Percentiles rank a stretch among this genome's conserved stretches.
Conservation (phyloP, 2,888 invertebrate species). For the Dysmachus trigonus region DNA sequence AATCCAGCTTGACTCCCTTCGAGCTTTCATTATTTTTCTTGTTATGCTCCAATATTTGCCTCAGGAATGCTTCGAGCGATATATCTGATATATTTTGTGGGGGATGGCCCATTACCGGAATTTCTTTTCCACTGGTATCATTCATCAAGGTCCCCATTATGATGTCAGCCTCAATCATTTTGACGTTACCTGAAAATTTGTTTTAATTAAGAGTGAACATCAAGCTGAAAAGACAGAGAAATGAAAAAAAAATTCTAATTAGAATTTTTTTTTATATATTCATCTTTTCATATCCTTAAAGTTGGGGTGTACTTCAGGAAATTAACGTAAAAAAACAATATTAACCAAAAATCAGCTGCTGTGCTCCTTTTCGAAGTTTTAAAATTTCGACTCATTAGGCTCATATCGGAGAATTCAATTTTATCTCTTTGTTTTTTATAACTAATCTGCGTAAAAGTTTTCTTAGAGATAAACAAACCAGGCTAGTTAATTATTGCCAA, state of each 20-base stretch:
- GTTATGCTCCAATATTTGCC: constrained; percentile 67
- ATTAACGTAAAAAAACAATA: neutral
- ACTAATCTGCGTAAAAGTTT: no score
- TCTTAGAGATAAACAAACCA: no score
- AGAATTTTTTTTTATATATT: neutral
- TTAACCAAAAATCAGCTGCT: neutral
- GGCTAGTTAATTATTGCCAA: no score
- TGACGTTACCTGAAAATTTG: constrained; percentile 65
- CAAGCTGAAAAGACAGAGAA: constrained; percentile 20
- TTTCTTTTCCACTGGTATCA: constrained; percentile 63
- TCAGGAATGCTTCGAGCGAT: constrained; percentile 76
- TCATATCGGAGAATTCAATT: neutral
- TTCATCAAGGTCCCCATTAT: constrained; percentile 71
- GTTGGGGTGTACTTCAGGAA: neutral
- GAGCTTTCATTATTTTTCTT: constrained; percentile 61
- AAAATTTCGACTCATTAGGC: neutral
- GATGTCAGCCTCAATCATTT: constrained; percentile 90
- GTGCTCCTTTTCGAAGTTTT: neutral
- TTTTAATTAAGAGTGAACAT: constrained; percentile 23
- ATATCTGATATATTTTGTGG: constrained; percentile 78
- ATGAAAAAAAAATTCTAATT: constrained; percentile 1
- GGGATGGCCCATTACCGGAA: constrained; percentile 90
- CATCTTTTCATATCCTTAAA: neutral
- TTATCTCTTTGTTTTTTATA: neutral
- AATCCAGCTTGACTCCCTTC: constrained; percentile 89